Conservation (phyloP, 2,888 invertebrate species). For the Rhamphomyia laevipes region DNA sequence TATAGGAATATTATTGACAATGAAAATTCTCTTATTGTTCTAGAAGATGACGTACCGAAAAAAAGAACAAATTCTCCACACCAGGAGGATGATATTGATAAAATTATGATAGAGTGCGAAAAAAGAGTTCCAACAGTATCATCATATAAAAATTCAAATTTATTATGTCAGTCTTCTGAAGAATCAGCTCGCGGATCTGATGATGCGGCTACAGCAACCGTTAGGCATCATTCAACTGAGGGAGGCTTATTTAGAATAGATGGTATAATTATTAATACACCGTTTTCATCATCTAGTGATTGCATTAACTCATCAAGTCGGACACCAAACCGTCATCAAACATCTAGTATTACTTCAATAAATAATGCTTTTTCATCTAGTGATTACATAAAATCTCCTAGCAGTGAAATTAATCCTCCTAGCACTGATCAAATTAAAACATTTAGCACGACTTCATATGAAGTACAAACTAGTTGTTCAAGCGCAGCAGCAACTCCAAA, state of each 20-base stretch:
- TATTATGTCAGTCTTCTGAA: conserved; percentile 13
- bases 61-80: background rate
- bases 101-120: conserved; percentile 36
- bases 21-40: conserved; percentile 11
- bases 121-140: conserved; percentile 9
- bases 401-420: conserved; percentile 33
- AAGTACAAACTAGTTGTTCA: conserved; percentile 20
- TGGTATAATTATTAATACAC: conserved; percentile 24
- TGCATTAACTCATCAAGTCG: conserved; percentile 35
- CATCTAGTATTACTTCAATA: conserved; percentile 37
- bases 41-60: conserved; percentile 4
- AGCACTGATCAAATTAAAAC: conserved; percentile 37
- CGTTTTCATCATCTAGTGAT: conserved; percentile 35
- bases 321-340: conserved; percentile 28
- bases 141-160: background rate
- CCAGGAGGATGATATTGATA: conserved; percentile 31
- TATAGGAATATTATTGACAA: conserved; percentile 6
- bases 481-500: conserved; percentile 31
- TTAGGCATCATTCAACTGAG: conserved; percentile 16
- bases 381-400: conserved; percentile 36
- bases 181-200: conserved; percentile 12
- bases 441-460: conserved; percentile 37
- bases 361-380: conserved; percentile 35
- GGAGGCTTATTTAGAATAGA: conserved; percentile 3
- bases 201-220: conserved; percentile 4